Conservation (phyloP, 1,140 invertebrate species). For the Heliconius nattereri region DNA sequence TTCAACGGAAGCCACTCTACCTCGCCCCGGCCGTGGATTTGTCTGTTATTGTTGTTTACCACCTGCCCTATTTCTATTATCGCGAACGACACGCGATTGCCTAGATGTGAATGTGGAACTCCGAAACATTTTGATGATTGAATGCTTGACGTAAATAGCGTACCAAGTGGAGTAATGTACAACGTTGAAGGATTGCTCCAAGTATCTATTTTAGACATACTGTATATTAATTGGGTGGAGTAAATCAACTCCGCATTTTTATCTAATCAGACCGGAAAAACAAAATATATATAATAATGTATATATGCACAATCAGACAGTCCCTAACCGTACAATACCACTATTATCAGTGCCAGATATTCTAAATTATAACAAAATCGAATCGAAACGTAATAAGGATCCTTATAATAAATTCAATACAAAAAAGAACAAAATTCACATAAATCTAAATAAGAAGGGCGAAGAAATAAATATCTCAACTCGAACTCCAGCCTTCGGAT, state of each 20-base stretch:
- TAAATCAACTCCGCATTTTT: neutral
- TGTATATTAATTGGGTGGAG: neutral
- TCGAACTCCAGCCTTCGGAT: slow-evolving; percentile 67
- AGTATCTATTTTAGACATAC: neutral
- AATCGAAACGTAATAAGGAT: slow-evolving; percentile 37
- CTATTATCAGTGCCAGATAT: too few relatives aligned
- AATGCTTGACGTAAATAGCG: neutral
- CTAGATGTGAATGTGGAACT: slow-evolving; percentile 47
- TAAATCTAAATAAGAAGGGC: slow-evolving; percentile 58
- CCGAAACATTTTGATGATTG: slow-evolving; percentile 25
- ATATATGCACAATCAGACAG: too few relatives aligned
- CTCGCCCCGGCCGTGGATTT: slow-evolving; percentile 56
- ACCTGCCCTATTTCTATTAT: slow-evolving; percentile 62
- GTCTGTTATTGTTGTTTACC: slow-evolving; percentile 69
- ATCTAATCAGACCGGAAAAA: neutral
- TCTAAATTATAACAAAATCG: neutral
- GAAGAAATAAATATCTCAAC: slow-evolving; percentile 66
- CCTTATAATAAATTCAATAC: slow-evolving; percentile 58
- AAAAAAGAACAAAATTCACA: slow-evolving; percentile 47
- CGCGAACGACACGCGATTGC: slow-evolving; percentile 61
- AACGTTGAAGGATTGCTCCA: neutral
- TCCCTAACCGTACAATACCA: neutral
- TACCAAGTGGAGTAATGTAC: neutral
- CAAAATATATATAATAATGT: neutral
- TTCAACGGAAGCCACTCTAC: slow-evolving; percentile 62